Evolutionary conservation across 2,888 invertebrate genomes (phyloP).

Genomic region (Eupelmus urozonus): DNA sequence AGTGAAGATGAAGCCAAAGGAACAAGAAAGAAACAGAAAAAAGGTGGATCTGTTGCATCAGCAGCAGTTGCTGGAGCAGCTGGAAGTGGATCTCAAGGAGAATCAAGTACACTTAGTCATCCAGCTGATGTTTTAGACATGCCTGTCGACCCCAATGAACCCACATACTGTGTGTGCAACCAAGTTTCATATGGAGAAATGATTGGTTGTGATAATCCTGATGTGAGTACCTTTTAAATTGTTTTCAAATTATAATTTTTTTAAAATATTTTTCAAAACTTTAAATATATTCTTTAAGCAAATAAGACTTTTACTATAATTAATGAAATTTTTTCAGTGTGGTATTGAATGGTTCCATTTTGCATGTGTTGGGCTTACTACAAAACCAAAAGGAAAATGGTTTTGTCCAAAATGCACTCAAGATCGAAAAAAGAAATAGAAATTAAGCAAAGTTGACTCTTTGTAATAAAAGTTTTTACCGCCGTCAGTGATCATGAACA

Average conservation of each 20-base stretch:
- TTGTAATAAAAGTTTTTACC: slow-evolving; percentile 47
- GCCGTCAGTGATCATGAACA: slow-evolving; percentile 45
- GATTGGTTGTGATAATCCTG: slow-evolving; percentile 97
- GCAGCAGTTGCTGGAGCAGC: slow-evolving; percentile 72
- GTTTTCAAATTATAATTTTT: slow-evolving; percentile 19
- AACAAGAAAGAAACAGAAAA: slow-evolving; percentile 81
- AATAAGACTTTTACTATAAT: slow-evolving; percentile 2
- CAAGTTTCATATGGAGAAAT: slow-evolving; percentile 98
- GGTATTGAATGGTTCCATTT: slow-evolving; percentile 98
- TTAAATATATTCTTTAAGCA: background rate
- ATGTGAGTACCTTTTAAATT: slow-evolving; percentile 79
- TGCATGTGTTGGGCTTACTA: slow-evolving; percentile 92
- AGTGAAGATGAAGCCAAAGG: slow-evolving; percentile 76
- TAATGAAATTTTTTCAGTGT: slow-evolving; percentile 79
- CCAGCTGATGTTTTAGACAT: slow-evolving; percentile 94
- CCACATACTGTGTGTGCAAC: slow-evolving; percentile 98
- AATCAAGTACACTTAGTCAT: slow-evolving; percentile 81
- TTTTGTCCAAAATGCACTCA: slow-evolving; percentile 84
- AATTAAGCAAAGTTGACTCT: slow-evolving; percentile 37
- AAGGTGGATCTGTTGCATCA: slow-evolving; percentile 76
- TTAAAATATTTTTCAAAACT: slow-evolving; percentile 15
- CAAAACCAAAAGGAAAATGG: slow-evolving; percentile 97
- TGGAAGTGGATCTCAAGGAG: slow-evolving; percentile 74
- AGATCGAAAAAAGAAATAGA: slow-evolving; percentile 78
- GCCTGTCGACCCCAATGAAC: slow-evolving; percentile 98